Base-by-base conservation (phyloP, 2,797 vertebrate genomes). In the Cichlasoma orientale region DNA sequence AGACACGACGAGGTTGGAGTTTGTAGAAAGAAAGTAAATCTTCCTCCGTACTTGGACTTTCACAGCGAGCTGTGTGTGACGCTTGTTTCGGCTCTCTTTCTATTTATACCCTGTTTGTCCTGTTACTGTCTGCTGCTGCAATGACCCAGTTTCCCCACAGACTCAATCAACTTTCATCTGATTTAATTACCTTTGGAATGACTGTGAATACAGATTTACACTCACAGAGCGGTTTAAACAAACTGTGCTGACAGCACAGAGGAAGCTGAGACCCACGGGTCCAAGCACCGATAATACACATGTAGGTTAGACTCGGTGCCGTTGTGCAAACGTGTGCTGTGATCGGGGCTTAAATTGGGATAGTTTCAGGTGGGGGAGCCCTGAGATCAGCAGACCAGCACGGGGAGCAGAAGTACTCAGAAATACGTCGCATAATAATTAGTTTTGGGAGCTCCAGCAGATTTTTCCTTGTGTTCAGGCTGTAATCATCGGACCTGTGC, bases 101-200 rank as follows among this genome's bases (percentile, higher is more conserved):
- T 83, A 78, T 83, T 80, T 81, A 73, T 86, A 81, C 23, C 55
- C 44, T 8, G 47, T 73, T 61, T 23, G 72, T 76, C 21, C 25
- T 50, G 52, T 56, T 38, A 66, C 33, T 3, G 21, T 63, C 33
- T 56, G 71, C 55, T 53, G 78, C 76, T 23, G 71, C 25, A 13
- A 9, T 27, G 82, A 82, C 88, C 86, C 82, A 86, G 16, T 86
- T 89, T 79, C 83, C 59, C 75, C 33, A 44, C 31, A 79, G 75
- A 50, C 82, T 71, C 80, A 36, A 68, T 84, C 82, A 81, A 50
- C 2, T 72, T 71, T 75, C 74, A 31, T 74, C 74, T 76, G 47
- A 63, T 76, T 74, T 79, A 78, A 88, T 86, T 74, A 82, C 75
- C 53, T 74, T 56, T 57, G 53, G 53, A 70, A 38, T 23, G 68